phyloP scores from a whole-genome alignment of 2,888 invertebrate genomes.

The Lordiphosa fenestrarum region DNA sequence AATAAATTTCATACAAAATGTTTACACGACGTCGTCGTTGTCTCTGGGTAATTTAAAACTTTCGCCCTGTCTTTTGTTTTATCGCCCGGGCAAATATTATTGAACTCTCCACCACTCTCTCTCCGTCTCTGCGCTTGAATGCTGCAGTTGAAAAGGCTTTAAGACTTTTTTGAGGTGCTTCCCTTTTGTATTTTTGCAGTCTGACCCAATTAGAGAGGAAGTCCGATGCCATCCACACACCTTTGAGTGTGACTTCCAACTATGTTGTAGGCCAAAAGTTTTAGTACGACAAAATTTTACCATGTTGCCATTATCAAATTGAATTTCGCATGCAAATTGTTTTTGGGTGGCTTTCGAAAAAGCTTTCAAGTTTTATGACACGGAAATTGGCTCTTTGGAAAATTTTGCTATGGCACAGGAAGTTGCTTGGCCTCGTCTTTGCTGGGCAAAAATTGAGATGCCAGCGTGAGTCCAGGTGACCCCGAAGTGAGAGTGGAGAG shows the following conservation, averaged over 20 bases:
- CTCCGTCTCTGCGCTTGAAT: background rate
- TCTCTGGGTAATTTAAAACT: slow-evolving; percentile 61
- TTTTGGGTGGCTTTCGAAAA: slow-evolving; percentile 56
- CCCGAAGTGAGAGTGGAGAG: too few relatives aligned
- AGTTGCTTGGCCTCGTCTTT: slow-evolving; percentile 15
- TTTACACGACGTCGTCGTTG: slow-evolving; percentile 51
- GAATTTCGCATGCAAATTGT: slow-evolving; percentile 70
- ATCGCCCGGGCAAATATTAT: slow-evolving; percentile 59
- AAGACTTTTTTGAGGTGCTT: slow-evolving; percentile 32
- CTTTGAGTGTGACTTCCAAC: slow-evolving; percentile 31
- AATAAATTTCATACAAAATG: slow-evolving; percentile 68
- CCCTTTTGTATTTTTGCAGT: slow-evolving; percentile 17
- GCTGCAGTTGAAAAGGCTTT: slow-evolving; percentile 6
- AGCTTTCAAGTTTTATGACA: slow-evolving; percentile 76
- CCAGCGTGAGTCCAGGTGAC: background rate
- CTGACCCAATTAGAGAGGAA: slow-evolving; percentile 63
- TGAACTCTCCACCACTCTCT: slow-evolving; percentile 41
- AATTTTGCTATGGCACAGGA: slow-evolving; percentile 41
- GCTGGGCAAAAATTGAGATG: background rate
- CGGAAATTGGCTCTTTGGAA: slow-evolving; percentile 73
- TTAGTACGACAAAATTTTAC: slow-evolving; percentile 14
- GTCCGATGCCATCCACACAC: slow-evolving; percentile 18
- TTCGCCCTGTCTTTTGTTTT: slow-evolving; percentile 50
- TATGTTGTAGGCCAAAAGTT: slow-evolving; percentile 41
- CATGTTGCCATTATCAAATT: slow-evolving; percentile 64